Base-by-base conservation (phyloP, 2,888 invertebrate species). In the Bombylius major region DNA sequence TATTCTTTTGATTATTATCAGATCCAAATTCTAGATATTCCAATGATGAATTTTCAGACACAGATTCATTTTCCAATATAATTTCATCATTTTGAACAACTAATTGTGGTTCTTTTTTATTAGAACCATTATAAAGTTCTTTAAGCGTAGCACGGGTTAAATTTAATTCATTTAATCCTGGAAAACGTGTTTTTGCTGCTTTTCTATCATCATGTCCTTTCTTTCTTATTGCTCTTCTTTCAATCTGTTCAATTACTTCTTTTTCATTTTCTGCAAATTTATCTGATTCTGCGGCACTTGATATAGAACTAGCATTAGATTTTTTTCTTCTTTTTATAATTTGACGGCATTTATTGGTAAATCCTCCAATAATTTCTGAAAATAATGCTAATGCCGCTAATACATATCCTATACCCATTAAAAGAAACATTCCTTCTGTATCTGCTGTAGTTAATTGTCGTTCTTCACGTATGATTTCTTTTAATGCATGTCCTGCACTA, bases 351-450 rank as follows among this genome's bases (percentile, higher is more conserved):
- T 78, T 77, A 64, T 78, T 80, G 0, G 83, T 76, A 58, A 83
- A 83, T 4, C 86, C 85, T 31, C 85, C 84, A 65, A 86, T 79
- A 75, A 82, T 82, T 75, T 89, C 89, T 0, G 84, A 82, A 13
- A 83, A 63, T 11, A 88, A 71, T 5, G 82, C 80, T 5, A 80
- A 73, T 0, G 77, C 78, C 5, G 82, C 87, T 34, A 84, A 66
- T 0, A 84, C 65, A 66, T 85, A 84, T 0, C 89, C 89, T 47
- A 82, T 79, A 6, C 77, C 85, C 61, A 89, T 75, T 1, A 89
- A 75, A 5, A 89, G 70, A 66, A 88, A 89, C 86, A 88, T 89
- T 11, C 89, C 89, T 72, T 87, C 87, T 0, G 87, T 87, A 60
- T 89, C 89, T 64, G 86, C 87, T 39, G 88, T 73, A 2, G 84